phyloP scores from a whole-genome alignment of 2,888 invertebrate genomes.

The Cyrtodaria siliqua region DNA sequence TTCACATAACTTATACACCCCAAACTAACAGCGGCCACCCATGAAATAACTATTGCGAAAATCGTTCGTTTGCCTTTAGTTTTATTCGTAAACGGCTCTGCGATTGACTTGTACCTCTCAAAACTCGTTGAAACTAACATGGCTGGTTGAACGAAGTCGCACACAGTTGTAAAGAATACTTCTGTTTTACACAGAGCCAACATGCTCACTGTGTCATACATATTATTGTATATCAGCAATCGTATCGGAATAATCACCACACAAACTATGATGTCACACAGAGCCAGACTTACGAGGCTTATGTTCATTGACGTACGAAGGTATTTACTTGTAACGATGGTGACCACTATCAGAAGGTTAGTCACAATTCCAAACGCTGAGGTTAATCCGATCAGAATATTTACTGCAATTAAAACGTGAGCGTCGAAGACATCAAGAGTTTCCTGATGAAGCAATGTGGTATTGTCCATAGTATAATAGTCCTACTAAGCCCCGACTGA shows the following conservation, averaged over 20 bases:
- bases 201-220: background rate
- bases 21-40: slow-evolving; percentile 42
- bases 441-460: too few relatives aligned
- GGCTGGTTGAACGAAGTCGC: slow-evolving; percentile 69
- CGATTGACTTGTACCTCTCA: slow-evolving; percentile 78
- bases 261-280: slow-evolving; percentile 67
- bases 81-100: slow-evolving; percentile 71
- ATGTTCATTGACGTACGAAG: slow-evolving; percentile 70
- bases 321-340: slow-evolving; percentile 38
- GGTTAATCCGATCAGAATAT: too few relatives aligned
- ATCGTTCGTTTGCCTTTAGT: slow-evolving; percentile 49
- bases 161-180: slow-evolving; percentile 65
- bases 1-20: slow-evolving; percentile 37
- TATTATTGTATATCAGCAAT: slow-evolving; percentile 43
- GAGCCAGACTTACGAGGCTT: slow-evolving; percentile 63
- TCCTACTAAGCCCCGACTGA: too few relatives aligned
- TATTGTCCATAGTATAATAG: too few relatives aligned
- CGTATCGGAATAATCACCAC: slow-evolving; percentile 64
- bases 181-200: slow-evolving; percentile 52
- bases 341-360: slow-evolving; percentile 27
- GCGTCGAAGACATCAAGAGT: too few relatives aligned
- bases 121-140: slow-evolving; percentile 72
- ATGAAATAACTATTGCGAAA: slow-evolving; percentile 45
- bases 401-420: too few relatives aligned
- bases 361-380: background rate